Conservation (phyloP, 2,888 invertebrate genomes). For the Scrobipalpa costella region DNA sequence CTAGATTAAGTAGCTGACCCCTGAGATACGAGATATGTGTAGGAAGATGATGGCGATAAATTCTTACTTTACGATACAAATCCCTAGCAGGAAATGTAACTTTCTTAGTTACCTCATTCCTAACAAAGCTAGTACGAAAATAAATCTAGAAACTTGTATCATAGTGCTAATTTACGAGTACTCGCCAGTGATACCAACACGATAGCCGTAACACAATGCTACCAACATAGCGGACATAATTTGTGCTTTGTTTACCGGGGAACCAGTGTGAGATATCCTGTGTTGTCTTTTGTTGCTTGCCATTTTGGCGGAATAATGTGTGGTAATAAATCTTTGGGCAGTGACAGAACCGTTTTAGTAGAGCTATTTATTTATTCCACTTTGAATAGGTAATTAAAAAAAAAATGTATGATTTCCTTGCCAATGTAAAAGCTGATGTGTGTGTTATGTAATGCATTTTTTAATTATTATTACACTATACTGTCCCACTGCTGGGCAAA, state of each 20-base stretch:
- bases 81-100: too few species aligned
- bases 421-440: too few species aligned
- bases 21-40: too few species aligned
- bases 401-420: too few species aligned
- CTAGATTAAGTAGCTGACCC: too few species aligned
- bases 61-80: too few species aligned
- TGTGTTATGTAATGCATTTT: too few species aligned
- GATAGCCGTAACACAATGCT: not conserved
- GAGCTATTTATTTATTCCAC: not conserved
- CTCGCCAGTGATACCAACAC: conserved; percentile 6
- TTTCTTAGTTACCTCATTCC: not conserved
- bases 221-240: conserved; percentile 10
- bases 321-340: not conserved
- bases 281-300: not conserved
- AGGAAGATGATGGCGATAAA: too few species aligned
- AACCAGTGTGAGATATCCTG: conserved; percentile 6
- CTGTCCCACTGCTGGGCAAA: too few species aligned
- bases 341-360: not conserved
- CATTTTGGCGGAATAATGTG: conserved; percentile 5
- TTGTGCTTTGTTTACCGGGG: conserved; percentile 5
- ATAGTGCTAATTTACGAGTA: not conserved
- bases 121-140: not conserved
- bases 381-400: too few species aligned
- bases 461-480: too few species aligned
- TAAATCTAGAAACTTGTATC: not conserved